Evolutionary conservation across 1,140 invertebrate species (phyloP), one percentile per base, ranked within the genome.

Genomic region (Drosophila azteca): DNA sequence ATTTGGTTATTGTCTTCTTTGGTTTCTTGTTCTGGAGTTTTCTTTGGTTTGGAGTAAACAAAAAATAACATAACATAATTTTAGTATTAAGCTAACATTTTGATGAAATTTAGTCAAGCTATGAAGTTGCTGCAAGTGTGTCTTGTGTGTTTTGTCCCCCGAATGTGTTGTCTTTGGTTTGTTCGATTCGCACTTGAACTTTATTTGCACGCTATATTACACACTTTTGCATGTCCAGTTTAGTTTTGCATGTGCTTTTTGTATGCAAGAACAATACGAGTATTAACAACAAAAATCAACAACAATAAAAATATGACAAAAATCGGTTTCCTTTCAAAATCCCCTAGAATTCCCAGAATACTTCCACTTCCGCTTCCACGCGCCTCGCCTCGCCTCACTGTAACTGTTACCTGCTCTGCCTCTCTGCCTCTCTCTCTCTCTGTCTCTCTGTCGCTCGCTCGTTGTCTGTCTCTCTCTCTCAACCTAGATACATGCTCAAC

Each of bases 111-210:
- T 87, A 88, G 84, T 77, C 80, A 82, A 90, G 90, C 90, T 91
- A 91, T 91, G 90, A 91, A 91, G 90, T 91, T 91, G 90, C 90
- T 91, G 90, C 87, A 91, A 91, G 85, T 91, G 89, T 90, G 77
- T 82, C 70, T 49, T n/a, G n/a, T n/a, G n/a, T n/a, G n/a, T 63
- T 62, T 52, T 60, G 41, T 67, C 61, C 29, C 35, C 29, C 41
- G 74, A 71, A 77, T 71, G 75, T 71, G 70, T 53, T 77, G 52
- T 58, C 52, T 79, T 52, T n/a, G 43, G 7, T 48, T 52, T 22
- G 57, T 50, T 41, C 20, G 2, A 20, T 17, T 31, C 59, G 13
- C 62, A 84, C 51, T 45, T 61, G 0, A 29, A 43, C 35, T 65
- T 52, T 24, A 49, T 20, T 65, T 68, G 63, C 74, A 79, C 66